These are phyloP conservation scores for Hemiscyllium ocellatum DNA, from an alignment of 2,113 vertebrate genomes.

Conservation along the genomic window DNA sequence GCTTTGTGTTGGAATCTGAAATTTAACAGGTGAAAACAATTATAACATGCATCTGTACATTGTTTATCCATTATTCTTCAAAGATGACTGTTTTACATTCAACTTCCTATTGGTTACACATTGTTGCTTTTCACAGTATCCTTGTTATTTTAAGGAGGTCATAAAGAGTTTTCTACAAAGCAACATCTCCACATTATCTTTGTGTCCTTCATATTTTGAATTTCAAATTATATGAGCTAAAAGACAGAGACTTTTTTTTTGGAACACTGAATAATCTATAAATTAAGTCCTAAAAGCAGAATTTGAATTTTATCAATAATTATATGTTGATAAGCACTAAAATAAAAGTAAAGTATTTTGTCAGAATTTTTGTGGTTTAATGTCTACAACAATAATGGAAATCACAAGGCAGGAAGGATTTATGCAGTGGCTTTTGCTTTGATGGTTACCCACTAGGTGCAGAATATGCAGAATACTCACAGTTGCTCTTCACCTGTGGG, in stretches of 20 bases:
- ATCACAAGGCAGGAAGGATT: background rate
- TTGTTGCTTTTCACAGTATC: background rate
- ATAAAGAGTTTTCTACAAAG: background rate
- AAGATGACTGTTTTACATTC: slow-evolving; percentile 9
- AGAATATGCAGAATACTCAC: background rate
- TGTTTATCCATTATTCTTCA: slow-evolving; percentile 1
- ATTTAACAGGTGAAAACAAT: background rate
- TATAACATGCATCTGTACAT: background rate
- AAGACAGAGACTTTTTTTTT: background rate
- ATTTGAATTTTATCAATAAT: background rate
- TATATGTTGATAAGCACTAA: background rate
- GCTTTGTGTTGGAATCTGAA: background rate
- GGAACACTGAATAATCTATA: background rate
- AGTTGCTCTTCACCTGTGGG: background rate
- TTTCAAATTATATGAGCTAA: background rate
- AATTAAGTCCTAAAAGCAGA: background rate
- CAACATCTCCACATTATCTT: background rate
- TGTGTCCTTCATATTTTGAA: background rate
- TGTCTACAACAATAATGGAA: background rate
- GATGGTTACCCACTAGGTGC: background rate
- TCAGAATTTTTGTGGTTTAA: background rate
- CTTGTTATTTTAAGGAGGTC: slow-evolving; percentile 1
- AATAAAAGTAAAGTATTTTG: background rate
- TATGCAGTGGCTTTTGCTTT: background rate
- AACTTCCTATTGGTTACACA: slow-evolving; percentile 7